Base-by-base conservation (phyloP, 2,797 vertebrate species). In the Vireo griseus region DNA sequence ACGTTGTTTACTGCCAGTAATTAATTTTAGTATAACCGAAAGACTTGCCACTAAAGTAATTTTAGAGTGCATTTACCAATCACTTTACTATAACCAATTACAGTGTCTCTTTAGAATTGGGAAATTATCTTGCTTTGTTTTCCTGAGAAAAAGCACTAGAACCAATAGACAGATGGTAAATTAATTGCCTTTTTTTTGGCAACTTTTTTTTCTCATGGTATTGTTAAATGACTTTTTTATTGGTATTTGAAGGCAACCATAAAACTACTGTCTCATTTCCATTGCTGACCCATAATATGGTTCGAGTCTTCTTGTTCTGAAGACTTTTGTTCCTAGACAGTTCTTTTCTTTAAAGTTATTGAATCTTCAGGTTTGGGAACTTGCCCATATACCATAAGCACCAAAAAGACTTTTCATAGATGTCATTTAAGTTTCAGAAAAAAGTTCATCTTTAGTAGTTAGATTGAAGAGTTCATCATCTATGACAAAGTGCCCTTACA, bases 101-200 rank as follows among this genome's bases (percentile, higher is more conserved):
- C 13, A 72, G 9, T 9, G 2, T 55, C 24, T 77, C 28, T 80
- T 94, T 45, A 47, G 35, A 85, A 39, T 0, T 77, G n/a, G 11
- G 57, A 91, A 91, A 86, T 83, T 11, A 29, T 37, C 48, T 78
- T 74, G 19, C 13, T 73, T 91, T 73, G 18, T 78, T 90, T 90
- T 71, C 24, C 24, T 39, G 39, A 68, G 24, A n/a, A 65, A 71
- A 73, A 65, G 19, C 6, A 25, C 8, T n/a, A 58, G 28, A 80
- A 77, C 22, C 6, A 45, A 16, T 19, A 44, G 40, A 31, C 15
- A 62, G n/a, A 28, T 62, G 20, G 24, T 71, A 73, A 61, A 85
- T 69, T n/a, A 2, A 33, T 37, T 68, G n/a, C 12, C 9, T 9
- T 68, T 50, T 50, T 78, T 77, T 61, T 40, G 4, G 2, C 54